phyloP scores from a whole-genome alignment of 2,888 invertebrate genomes.

The Drosophila monieri region DNA sequence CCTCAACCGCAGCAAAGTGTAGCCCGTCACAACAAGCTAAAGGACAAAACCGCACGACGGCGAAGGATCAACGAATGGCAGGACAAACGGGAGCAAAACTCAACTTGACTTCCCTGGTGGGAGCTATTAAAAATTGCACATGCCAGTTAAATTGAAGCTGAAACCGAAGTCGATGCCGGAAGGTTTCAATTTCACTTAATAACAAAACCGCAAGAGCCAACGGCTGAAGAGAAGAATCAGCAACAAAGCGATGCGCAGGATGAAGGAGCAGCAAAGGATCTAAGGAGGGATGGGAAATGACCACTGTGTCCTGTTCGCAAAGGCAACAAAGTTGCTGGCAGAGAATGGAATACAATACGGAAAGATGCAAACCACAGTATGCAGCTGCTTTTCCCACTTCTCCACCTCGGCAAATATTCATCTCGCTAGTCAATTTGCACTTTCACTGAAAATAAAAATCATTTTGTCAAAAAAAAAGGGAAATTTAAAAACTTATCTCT shows the following conservation, averaged over 20 bases:
- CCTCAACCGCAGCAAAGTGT: constrained; percentile 30
- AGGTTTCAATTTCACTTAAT: constrained; percentile 77
- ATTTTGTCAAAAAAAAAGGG: not conserved
- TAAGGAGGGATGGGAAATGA: constrained; percentile 18
- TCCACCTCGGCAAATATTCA: not conserved
- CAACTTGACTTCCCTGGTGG: constrained; percentile 16
- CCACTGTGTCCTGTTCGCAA: constrained; percentile 43
- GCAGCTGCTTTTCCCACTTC: constrained; percentile 51
- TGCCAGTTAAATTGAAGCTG: constrained; percentile 64
- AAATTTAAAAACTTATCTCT: not conserved
- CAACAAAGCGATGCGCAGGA: constrained; percentile 51
- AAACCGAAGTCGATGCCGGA: constrained; percentile 62
- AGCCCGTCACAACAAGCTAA: constrained; percentile 40
- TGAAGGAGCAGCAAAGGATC: constrained; percentile 21
- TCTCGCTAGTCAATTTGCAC: not conserved
- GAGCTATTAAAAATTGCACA: constrained; percentile 72
- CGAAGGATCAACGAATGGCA: constrained; percentile 44
- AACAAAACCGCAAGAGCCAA: constrained; percentile 44
- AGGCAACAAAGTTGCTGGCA: constrained; percentile 35
- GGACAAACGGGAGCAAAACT: constrained; percentile 25
- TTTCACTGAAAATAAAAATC: constrained; percentile 9
- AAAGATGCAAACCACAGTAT: constrained; percentile 39
- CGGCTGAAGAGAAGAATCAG: constrained; percentile 45
- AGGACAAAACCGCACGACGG: constrained; percentile 47
- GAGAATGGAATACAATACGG: constrained; percentile 27